phyloP scores from a whole-genome alignment of 2,888 invertebrate genomes.

The Hemistola chrysoprasaria region DNA sequence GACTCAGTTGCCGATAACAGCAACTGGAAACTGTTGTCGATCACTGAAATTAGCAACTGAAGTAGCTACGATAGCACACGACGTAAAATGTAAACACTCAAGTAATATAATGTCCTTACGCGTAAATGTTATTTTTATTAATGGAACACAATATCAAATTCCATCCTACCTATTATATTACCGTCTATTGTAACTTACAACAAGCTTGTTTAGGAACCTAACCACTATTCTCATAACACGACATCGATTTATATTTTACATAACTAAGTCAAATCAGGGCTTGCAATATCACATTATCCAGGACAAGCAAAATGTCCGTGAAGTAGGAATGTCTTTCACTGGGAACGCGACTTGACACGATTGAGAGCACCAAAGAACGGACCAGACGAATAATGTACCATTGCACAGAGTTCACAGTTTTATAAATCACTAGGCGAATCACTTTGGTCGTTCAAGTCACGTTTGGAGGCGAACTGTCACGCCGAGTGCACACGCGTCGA shows the following conservation, averaged over 20 bases:
- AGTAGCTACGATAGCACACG: background rate
- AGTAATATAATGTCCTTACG: constrained; percentile 33
- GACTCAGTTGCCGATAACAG: too few species aligned
- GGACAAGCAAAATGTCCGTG: constrained; percentile 54
- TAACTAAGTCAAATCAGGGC: constrained; percentile 60
- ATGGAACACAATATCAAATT: constrained; percentile 44
- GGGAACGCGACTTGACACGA: constrained; percentile 17
- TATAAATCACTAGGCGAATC: too few species aligned
- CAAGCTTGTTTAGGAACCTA: constrained; percentile 51
- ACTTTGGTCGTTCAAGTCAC: constrained; percentile 3
- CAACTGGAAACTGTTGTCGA: too few species aligned
- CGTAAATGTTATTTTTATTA: constrained; percentile 33
- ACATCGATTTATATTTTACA: constrained; percentile 73
- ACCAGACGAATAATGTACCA: background rate
- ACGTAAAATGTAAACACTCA: constrained; percentile 38
- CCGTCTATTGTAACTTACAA: constrained; percentile 54
- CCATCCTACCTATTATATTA: constrained; percentile 37
- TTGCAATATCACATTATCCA: constrained; percentile 77
- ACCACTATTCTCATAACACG: constrained; percentile 58
- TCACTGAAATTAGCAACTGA: too few species aligned
- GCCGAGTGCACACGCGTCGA: background rate
- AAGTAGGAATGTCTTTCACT: constrained; percentile 27
- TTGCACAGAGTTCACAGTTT: background rate
- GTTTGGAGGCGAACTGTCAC: too few species aligned
- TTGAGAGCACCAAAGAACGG: constrained; percentile 2